Conservation (phyloP, 1,140 invertebrate genomes). For the Lasioglossum albipes region DNA sequence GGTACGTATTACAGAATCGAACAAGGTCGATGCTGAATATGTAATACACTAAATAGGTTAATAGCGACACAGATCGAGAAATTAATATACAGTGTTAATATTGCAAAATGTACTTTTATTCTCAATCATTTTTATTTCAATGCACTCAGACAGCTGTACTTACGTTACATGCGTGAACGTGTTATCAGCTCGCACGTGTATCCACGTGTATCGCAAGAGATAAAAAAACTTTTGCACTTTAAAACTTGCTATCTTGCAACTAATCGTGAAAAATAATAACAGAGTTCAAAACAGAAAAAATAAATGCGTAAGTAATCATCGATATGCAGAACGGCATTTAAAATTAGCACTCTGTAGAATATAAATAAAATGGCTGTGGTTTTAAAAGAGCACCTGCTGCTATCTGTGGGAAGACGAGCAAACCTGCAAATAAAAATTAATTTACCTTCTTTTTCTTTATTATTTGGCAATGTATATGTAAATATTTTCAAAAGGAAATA, state of each 20-base stretch:
- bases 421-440: background rate
- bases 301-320: background rate
- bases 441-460: background rate
- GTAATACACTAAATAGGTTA: background rate
- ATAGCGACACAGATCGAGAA: too few species aligned
- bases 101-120: slow-evolving; percentile 1
- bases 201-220: background rate
- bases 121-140: background rate
- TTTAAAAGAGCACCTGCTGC: background rate
- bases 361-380: background rate
- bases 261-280: background rate
- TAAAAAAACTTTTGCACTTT: background rate
- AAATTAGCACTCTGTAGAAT: background rate
- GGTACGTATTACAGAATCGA: background rate
- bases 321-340: background rate
- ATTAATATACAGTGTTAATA: background rate
- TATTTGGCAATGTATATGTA: background rate
- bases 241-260: background rate
- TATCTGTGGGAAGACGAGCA: background rate
- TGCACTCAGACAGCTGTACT: background rate
- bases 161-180: background rate
- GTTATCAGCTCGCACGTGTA: background rate
- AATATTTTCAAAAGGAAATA: background rate
- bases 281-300: background rate
- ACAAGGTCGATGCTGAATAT: background rate